Evolutionary conservation across 2,113 vertebrate genomes (phyloP).

Genomic region (Percina caprodes): DNA sequence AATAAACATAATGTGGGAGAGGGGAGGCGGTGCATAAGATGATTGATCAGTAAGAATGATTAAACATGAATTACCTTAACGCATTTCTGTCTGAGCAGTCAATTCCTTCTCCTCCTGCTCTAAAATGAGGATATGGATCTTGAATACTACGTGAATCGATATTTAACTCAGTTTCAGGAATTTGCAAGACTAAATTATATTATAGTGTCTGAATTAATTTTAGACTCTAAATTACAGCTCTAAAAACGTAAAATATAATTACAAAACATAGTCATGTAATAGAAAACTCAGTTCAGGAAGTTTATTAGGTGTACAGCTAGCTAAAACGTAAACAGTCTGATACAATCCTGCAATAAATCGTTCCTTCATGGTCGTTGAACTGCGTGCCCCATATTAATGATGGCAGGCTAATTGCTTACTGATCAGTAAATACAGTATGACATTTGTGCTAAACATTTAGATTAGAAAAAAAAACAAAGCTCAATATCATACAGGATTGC

Average conservation of each 20-base stretch:
- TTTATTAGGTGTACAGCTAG: too few species aligned
- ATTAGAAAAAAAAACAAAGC: neutral
- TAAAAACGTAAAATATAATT: neutral
- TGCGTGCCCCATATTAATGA: too few species aligned
- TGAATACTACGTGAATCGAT: neutral
- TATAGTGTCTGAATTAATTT: neutral
- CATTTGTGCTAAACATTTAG: neutral
- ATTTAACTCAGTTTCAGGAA: neutral
- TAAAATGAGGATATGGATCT: neutral
- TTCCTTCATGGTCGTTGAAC: too few species aligned
- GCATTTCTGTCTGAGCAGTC: slow-evolving; percentile 4
- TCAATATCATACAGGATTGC: neutral
- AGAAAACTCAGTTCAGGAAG: too few species aligned
- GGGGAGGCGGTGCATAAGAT: neutral
- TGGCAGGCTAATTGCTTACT: too few species aligned
- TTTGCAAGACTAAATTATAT: neutral
- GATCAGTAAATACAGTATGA: neutral
- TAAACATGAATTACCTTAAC: neutral
- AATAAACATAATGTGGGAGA: slow-evolving; percentile 28
- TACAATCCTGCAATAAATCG: neutral
- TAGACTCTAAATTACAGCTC: neutral
- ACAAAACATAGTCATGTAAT: neutral
- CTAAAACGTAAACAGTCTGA: neutral
- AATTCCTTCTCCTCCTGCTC: neutral
- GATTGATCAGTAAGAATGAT: neutral